Conservation (phyloP, 2,113 vertebrate genomes). For the Fulmarus glacialis region DNA sequence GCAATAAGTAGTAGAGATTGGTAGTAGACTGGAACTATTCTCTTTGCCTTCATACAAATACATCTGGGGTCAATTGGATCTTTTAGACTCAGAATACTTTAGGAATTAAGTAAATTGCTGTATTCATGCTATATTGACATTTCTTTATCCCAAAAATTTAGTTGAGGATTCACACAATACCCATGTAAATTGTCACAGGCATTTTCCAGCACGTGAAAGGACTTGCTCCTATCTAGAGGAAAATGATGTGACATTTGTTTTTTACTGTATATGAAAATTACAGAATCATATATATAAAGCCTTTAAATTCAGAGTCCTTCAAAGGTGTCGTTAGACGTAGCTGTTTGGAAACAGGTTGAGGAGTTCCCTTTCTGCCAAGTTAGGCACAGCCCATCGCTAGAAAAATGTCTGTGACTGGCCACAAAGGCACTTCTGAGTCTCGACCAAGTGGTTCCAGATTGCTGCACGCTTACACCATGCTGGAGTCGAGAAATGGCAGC, state of each 20-base stretch:
- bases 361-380: background rate
- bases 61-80: background rate
- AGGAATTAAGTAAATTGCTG: background rate
- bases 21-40: background rate
- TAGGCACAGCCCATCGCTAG: background rate
- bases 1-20: background rate
- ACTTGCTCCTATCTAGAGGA: background rate
- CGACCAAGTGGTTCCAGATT: fast-evolving
- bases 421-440: background rate
- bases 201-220: background rate
- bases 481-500: background rate
- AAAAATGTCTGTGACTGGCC: background rate
- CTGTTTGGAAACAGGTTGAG: background rate
- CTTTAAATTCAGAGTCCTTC: background rate
- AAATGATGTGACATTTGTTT: background rate
- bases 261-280: background rate
- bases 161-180: background rate
- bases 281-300: background rate
- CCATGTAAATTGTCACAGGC: fast-evolving
- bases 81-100: background rate
- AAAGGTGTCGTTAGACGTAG: background rate
- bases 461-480: background rate
- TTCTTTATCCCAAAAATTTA: background rate
- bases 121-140: background rate
- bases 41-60: background rate